phyloP scores from a whole-genome alignment of 2,797 vertebrate genomes.

The Lemur catta region DNA sequence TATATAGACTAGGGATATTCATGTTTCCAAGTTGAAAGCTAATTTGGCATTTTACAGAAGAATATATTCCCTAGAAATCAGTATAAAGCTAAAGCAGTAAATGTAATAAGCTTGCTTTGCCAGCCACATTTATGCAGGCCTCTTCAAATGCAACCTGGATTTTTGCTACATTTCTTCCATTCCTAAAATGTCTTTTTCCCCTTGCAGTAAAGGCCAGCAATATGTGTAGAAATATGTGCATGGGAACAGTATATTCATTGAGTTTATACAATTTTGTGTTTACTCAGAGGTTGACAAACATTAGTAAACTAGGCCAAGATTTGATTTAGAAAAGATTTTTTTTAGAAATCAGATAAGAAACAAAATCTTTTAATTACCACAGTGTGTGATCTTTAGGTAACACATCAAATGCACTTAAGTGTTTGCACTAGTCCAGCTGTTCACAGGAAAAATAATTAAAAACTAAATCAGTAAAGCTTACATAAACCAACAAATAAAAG shows the following conservation, averaged over 20 bases:
- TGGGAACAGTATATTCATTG: not conserved
- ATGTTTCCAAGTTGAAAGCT: slow-evolving; percentile 2
- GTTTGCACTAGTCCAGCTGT: slow-evolving; percentile 37
- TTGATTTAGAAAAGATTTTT: slow-evolving; percentile 38
- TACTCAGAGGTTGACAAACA: slow-evolving; percentile 9
- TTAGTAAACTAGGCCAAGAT: not conserved
- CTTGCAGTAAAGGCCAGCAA: not conserved
- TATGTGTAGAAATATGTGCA: not conserved
- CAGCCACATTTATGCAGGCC: not conserved
- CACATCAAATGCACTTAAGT: slow-evolving; percentile 69
- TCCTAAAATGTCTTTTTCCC: not conserved
- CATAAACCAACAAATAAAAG: not conserved
- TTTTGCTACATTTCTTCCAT: slow-evolving; percentile 25
- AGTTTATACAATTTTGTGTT: not conserved
- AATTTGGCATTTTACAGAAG: slow-evolving; percentile 22
- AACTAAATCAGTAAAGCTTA: not conserved
- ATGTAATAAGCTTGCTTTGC: not conserved
- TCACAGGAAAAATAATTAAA: slow-evolving; percentile 3
- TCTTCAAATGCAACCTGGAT: not conserved
- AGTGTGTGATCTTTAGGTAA: slow-evolving; percentile 64
- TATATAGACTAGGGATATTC: slow-evolving; percentile 43
- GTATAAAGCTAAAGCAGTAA: not conserved
- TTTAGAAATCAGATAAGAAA: slow-evolving; percentile 52
- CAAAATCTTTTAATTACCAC: slow-evolving; percentile 42
- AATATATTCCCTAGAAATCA: not conserved